A percentile compares a stretch with the other conserved stretches of the same genome.
Evolutionary conservation across 2,113 vertebrate genomes (phyloP).

Genomic region (Thunnus maccoyii): DNA sequence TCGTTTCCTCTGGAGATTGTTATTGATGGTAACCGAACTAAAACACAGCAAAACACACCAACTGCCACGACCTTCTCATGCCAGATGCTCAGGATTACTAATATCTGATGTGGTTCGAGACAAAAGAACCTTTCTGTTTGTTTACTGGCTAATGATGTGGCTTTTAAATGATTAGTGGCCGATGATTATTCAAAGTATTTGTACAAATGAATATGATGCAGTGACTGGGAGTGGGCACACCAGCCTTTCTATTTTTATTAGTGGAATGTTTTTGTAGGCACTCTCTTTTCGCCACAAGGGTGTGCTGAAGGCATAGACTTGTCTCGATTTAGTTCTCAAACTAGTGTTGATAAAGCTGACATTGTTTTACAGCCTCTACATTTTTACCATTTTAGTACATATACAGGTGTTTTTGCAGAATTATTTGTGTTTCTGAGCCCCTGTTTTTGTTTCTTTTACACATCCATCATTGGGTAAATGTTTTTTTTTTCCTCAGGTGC

Average conservation of each 20-base stretch:
- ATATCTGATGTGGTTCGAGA: conserved; percentile 37
- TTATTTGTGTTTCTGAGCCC: neutral
- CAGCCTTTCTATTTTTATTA: conserved; percentile 7
- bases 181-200: conserved; percentile 1
- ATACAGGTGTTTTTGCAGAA: neutral
- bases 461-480: neutral
- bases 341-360: neutral
- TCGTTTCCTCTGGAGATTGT: conserved; percentile 45
- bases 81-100: conserved; percentile 35
- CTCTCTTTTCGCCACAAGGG: conserved; percentile 71
- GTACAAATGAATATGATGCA: conserved; percentile 9
- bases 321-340: conserved; percentile 9
- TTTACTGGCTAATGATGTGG: conserved; percentile 30
- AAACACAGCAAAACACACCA: conserved; percentile 31
- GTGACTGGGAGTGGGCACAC: neutral
- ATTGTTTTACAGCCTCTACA: neutral
- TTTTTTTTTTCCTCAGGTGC: neutral
- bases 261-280: conserved; percentile 57
- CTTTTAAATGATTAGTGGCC: conserved; percentile 3
- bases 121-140: neutral
- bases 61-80: neutral
- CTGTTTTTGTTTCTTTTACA: neutral
- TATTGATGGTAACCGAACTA: conserved; percentile 42
- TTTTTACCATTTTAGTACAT: neutral
- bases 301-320: conserved; percentile 57